A percentile compares a stretch with the other conserved stretches of the same genome.
Conservation (phyloP, 2,797 vertebrate species). For the Cynodonichthys magdalenae region DNA sequence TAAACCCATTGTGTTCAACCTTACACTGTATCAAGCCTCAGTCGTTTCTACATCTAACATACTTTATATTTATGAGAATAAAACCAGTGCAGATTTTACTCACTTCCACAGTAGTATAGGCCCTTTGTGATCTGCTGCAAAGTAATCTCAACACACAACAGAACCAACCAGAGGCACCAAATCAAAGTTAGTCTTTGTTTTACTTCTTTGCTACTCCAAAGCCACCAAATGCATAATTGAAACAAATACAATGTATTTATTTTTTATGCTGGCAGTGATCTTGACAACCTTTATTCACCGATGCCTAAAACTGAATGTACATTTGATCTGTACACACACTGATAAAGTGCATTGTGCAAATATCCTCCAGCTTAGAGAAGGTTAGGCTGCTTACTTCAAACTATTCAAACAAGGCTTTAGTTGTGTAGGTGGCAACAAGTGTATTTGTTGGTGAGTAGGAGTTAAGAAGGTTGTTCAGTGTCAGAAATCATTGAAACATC, state of each 20-base stretch:
- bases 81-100: conserved; percentile 23
- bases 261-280: conserved; percentile 4
- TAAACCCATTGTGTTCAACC: background rate
- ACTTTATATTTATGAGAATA: conserved; percentile 21
- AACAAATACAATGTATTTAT: conserved; percentile 5
- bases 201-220: conserved; percentile 1
- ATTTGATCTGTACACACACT: conserved; percentile 2
- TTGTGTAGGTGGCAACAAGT: conserved; percentile 36
- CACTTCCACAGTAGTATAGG: conserved; percentile 34
- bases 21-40: conserved; percentile 19
- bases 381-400: conserved; percentile 18
- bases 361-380: conserved; percentile 14
- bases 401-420: conserved; percentile 32
- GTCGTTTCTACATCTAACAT: conserved; percentile 8
- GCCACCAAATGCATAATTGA: conserved; percentile 9
- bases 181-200: conserved; percentile 28
- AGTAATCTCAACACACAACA: conserved; percentile 13
- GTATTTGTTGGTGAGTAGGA: conserved; percentile 44
- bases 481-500: conserved; percentile 42
- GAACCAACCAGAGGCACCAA: conserved; percentile 38
- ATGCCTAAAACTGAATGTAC: background rate
- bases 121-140: conserved; percentile 20
- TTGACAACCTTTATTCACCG: conserved; percentile 6
- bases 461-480: conserved; percentile 30
- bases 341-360: conserved; percentile 14